A percentile compares a stretch with the other conserved stretches of the same genome.
These are phyloP conservation scores for Tetragonula clypearis DNA, from an alignment of 1,140 invertebrate genomes.

Conservation along the genomic window DNA sequence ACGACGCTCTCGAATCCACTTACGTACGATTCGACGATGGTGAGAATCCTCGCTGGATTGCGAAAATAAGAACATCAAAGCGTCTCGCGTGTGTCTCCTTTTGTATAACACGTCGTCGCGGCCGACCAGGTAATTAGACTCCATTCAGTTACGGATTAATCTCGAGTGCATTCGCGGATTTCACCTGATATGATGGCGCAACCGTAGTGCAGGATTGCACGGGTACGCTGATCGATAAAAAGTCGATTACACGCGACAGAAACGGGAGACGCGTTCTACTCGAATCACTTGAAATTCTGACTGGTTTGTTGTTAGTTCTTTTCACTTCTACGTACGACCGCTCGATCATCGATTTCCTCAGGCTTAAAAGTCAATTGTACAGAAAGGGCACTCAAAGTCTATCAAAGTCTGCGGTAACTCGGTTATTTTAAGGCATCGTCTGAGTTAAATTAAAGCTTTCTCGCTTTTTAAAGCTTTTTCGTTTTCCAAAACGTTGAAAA, in stretches of 20 bases:
- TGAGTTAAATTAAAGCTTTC: not conserved
- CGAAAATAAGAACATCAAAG: constrained; percentile 36
- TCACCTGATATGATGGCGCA: constrained; percentile 36
- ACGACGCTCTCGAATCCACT: not conserved
- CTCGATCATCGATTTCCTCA: constrained; percentile 12
- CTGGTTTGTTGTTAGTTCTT: not conserved
- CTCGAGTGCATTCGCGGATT: constrained; percentile 30
- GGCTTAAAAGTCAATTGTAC: constrained; percentile 4
- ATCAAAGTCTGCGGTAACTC: not conserved
- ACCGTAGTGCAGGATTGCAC: not conserved
- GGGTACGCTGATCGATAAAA: constrained; percentile 33
- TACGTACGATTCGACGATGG: constrained; percentile 35
- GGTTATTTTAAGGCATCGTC: not conserved
- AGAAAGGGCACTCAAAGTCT: not conserved
- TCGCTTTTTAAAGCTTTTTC: too few species aligned
- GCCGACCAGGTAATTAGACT: constrained; percentile 32
- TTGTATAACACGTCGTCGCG: constrained; percentile 20
- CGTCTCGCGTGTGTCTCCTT: constrained; percentile 28
- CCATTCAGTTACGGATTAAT: constrained; percentile 49
- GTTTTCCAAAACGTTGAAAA: not conserved
- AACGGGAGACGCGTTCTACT: not conserved
- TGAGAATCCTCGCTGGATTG: constrained; percentile 35
- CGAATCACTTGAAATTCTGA: not conserved
- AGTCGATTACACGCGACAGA: constrained; percentile 11
- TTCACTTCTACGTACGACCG: not conserved